phyloP scores from a whole-genome alignment of 2,113 vertebrate genomes.

The Nibea coibor region DNA sequence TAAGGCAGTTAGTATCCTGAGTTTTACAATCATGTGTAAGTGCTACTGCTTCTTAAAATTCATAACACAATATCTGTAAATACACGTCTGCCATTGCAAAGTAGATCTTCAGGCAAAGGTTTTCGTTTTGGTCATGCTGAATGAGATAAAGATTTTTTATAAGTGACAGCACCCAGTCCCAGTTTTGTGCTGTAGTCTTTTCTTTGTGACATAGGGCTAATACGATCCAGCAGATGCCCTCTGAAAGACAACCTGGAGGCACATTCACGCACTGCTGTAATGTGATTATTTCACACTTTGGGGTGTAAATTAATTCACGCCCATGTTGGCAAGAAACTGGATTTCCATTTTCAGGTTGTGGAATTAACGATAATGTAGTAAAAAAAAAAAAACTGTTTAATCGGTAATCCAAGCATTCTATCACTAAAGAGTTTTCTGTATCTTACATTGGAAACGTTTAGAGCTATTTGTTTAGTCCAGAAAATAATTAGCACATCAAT shows the following conservation, averaged over 20 bases:
- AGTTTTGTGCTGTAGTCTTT: conserved; percentile 8
- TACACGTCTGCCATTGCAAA: not conserved
- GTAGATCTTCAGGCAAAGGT: not conserved
- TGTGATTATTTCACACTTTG: conserved; percentile 46
- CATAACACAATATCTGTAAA: conserved; percentile 11
- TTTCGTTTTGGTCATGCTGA: conserved; percentile 7
- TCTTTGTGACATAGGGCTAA: not conserved
- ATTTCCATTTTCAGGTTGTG: conserved; percentile 43
- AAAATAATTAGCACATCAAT: no score
- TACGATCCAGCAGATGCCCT: conserved; percentile 23
- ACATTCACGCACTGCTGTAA: not conserved
- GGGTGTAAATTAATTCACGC: conserved; percentile 33
- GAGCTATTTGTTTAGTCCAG: no score
- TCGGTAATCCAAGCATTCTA: not conserved
- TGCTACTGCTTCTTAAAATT: not conserved
- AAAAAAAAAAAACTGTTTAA: conserved; percentile 1
- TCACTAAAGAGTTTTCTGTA: not conserved
- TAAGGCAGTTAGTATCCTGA: not conserved
- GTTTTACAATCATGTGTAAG: not conserved
- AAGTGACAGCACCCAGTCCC: not conserved
- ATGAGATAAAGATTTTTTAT: conserved; percentile 19
- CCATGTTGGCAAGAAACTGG: conserved; percentile 11
- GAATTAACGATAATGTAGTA: conserved; percentile 40
- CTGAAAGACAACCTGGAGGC: conserved; percentile 29
- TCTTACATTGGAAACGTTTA: not conserved